Evolutionary conservation across 2,888 invertebrate genomes (phyloP), one percentile per base, ranked within the genome.

Genomic region (Neelides folsomi): DNA sequence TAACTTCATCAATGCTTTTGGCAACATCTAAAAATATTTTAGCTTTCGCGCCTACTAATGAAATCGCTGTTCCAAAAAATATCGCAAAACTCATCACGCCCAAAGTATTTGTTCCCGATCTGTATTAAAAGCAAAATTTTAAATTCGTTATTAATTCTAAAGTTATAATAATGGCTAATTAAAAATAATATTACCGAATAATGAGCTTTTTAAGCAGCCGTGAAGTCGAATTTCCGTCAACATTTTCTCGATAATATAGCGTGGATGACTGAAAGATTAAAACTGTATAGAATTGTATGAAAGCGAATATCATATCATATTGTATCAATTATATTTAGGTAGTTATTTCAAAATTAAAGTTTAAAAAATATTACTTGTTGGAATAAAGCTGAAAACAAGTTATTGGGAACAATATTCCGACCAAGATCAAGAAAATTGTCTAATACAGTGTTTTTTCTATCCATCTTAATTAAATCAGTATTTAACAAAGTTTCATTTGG

Each of bases 41-140:
- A 1, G 85, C 87, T 67, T 82, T 82, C 48, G 79, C 75, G 0
- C 88, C 89, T 46, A 89, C 74, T 2, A 87, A 85, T 19, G 89
- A 88, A 12, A 92, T 75, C 38, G 87, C 77, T 46, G 88, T 86
- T 12, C 92, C 92, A 65, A 92, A 89, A 6, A 84, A 81, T 35
- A 90, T 75, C 67, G 89, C 89, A 74, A 92, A 92, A 72, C 87
- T 84, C 2, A 92, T 90, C 52, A 92, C 79, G 43, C 90, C 92
- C 65, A 86, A 70, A 0, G 86, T 86, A 66, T 87, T 87, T 43
- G 86, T 86, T 12, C 86, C 86, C 47, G 80, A 78, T 64, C 86
- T 82, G 57, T 41, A 54, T 52, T 37, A 59, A 59, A 48, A 53
- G 27, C 4, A 3, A 27, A 3, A 27, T 27, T 27, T 27, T 27